These are phyloP conservation scores for Rhagium mordax DNA, from an alignment of 2,888 invertebrate genomes.

Conservation along the genomic window DNA sequence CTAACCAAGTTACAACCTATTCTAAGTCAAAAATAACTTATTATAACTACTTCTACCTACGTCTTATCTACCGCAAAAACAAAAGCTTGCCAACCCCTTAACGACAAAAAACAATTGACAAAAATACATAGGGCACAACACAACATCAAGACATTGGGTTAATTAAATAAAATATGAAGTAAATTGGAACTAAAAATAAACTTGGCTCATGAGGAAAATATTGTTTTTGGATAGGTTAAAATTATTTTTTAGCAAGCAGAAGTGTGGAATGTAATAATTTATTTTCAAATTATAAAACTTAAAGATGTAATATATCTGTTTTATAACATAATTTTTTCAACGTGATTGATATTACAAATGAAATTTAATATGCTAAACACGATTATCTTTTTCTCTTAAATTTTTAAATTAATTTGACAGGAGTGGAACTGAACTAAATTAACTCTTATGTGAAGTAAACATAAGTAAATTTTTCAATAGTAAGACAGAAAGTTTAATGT, in stretches of 20 bases:
- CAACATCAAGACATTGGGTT: conserved; percentile 61
- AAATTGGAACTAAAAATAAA: conserved; percentile 10
- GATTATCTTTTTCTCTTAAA: too few relatives aligned
- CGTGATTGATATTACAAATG: too few relatives aligned
- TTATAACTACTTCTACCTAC: conserved; percentile 53
- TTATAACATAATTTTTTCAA: too few relatives aligned
- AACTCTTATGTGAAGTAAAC: too few relatives aligned
- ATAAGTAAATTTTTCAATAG: too few relatives aligned
- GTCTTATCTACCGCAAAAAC: conserved; percentile 61
- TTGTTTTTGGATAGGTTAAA: neutral
- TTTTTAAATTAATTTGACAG: too few relatives aligned
- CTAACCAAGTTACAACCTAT: conserved; percentile 35
- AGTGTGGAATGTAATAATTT: conserved; percentile 16
- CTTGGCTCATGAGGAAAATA: conserved; percentile 4
- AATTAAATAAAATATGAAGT: conserved; percentile 15
- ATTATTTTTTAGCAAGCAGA: neutral
- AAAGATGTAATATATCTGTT: too few relatives aligned
- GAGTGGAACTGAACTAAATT: too few relatives aligned
- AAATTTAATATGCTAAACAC: too few relatives aligned
- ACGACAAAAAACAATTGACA: conserved; percentile 66
- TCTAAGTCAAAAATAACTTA: conserved; percentile 34
- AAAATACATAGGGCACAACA: conserved; percentile 70
- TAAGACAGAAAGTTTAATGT: too few relatives aligned
- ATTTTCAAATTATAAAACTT: neutral
- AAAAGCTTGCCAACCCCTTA: conserved; percentile 71